Percentiles rank a stretch among this genome's conserved stretches.
These are phyloP conservation scores for Prionace glauca DNA, from an alignment of 2,797 vertebrate species.

Conservation along the genomic window DNA sequence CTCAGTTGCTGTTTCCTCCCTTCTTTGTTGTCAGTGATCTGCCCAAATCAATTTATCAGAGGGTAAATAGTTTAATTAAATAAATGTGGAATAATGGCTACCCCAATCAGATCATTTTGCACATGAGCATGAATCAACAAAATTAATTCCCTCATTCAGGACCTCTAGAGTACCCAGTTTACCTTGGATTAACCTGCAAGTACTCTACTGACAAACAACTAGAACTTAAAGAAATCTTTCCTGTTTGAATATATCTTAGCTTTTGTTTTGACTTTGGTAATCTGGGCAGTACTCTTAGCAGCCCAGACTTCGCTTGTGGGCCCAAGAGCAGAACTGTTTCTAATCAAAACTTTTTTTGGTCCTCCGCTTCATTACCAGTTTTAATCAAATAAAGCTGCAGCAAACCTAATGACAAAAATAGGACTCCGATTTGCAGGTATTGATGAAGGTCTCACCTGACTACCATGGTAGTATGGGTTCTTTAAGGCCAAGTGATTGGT, in stretches of 20 bases:
- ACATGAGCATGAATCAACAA: too few species aligned
- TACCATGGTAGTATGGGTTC: too few species aligned
- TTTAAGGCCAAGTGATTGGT: too few species aligned
- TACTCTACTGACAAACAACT: too few species aligned
- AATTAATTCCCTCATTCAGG: too few species aligned
- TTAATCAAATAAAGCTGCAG: not conserved
- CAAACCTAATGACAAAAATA: not conserved
- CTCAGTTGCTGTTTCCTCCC: not conserved
- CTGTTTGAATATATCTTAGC: not conserved
- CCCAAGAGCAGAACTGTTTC: not conserved
- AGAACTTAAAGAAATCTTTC: not conserved
- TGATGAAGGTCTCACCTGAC: not conserved
- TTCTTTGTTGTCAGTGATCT: not conserved
- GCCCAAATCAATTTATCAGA: not conserved
- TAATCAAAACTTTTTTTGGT: not conserved
- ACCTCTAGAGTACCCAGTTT: too few species aligned
- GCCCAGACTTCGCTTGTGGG: not conserved
- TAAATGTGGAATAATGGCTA: too few species aligned
- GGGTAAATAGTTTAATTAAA: not conserved
- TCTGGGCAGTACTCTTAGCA: not conserved
- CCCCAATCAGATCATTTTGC: too few species aligned
- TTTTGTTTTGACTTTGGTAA: not conserved
- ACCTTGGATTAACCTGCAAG: too few species aligned
- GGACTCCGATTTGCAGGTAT: not conserved
- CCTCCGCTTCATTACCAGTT: not conserved